Evolutionary conservation across 2,888 invertebrate species (phyloP).

Genomic region (Drosophila formosana): DNA sequence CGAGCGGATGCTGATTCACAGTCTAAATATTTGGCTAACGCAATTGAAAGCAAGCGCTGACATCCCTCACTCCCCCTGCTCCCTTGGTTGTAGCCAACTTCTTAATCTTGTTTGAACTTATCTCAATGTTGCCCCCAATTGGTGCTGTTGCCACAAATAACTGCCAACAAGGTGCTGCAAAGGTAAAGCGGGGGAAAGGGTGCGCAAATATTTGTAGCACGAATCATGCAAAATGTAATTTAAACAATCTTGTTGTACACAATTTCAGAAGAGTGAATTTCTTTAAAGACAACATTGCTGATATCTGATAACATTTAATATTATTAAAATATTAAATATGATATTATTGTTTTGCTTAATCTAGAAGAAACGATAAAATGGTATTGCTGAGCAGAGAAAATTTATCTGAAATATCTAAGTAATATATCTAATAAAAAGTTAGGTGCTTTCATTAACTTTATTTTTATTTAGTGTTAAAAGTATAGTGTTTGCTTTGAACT

Average conservation of each 20-base stretch:
- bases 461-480: background rate
- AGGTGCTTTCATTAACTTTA: background rate
- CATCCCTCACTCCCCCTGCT: slow-evolving; percentile 1
- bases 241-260: slow-evolving; percentile 9
- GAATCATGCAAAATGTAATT: slow-evolving; percentile 28
- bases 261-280: background rate
- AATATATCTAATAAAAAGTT: background rate
- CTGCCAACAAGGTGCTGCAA: slow-evolving; percentile 33
- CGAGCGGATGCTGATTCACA: slow-evolving; percentile 39
- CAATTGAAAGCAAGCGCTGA: slow-evolving; percentile 26
- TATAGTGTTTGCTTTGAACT: slow-evolving; percentile 52
- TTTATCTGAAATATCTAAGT: too few relatives aligned
- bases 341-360: too few relatives aligned
- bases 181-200: slow-evolving; percentile 11
- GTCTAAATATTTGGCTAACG: slow-evolving; percentile 54
- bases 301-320: background rate
- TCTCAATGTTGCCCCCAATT: slow-evolving; percentile 18
- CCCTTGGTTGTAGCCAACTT: slow-evolving; percentile 15
- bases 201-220: slow-evolving; percentile 45
- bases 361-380: too few relatives aligned
- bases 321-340: too few relatives aligned
- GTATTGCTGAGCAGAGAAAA: too few relatives aligned
- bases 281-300: background rate
- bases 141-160: slow-evolving; percentile 45
- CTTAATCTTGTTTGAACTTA: slow-evolving; percentile 61